Percentiles rank a stretch among this genome's conserved stretches.
phyloP scores from a whole-genome alignment of 2,888 invertebrate species.

The Melieria crassipennis region DNA sequence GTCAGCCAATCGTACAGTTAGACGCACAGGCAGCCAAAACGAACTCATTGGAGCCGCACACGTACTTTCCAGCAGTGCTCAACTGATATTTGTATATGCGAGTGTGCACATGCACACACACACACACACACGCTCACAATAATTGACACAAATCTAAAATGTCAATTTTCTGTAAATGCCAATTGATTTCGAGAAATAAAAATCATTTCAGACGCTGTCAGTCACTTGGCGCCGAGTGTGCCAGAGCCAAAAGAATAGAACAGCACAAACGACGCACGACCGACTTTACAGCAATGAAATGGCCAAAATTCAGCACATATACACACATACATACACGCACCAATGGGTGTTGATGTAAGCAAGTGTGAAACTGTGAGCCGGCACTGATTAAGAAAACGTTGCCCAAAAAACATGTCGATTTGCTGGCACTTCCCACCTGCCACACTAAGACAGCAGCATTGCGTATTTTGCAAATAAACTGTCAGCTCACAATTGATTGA shows the following conservation, averaged over 20 bases:
- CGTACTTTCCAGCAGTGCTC: background rate
- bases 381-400: background rate
- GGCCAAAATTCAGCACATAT: background rate
- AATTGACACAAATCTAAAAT: slow-evolving; percentile 39
- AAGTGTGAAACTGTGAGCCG: slow-evolving; percentile 1
- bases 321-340: background rate
- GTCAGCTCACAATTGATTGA: slow-evolving; percentile 30
- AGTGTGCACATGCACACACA: background rate
- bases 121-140: background rate
- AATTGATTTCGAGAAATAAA: slow-evolving; percentile 32
- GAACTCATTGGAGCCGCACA: too few species aligned
- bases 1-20: background rate
- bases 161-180: slow-evolving; percentile 32
- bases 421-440: too few species aligned
- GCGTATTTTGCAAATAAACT: slow-evolving; percentile 2
- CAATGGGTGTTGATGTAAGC: background rate
- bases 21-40: background rate
- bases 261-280: background rate
- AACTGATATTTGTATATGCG: background rate
- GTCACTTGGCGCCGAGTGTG: background rate
- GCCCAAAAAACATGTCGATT: too few species aligned
- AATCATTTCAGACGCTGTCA: slow-evolving; percentile 30
- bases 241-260: background rate
- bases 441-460: too few species aligned
- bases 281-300: background rate